Percentiles rank a stretch among this genome's conserved stretches.
phyloP scores from a whole-genome alignment of 2,113 vertebrate genomes.

The Erythrocercus mccallii region DNA sequence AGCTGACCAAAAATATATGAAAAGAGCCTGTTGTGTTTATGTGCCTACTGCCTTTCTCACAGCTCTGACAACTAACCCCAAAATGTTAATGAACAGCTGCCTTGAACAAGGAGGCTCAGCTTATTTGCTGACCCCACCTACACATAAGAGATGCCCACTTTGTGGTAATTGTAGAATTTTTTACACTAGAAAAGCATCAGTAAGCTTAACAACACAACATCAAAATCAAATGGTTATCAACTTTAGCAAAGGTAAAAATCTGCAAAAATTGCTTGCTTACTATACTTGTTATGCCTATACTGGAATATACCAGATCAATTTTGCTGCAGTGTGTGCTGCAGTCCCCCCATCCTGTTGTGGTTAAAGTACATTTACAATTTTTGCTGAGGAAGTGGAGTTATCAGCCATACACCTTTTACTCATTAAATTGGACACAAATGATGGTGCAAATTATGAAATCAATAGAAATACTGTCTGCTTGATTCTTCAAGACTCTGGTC shows the following conservation, averaged over 20 bases:
- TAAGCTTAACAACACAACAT: neutral
- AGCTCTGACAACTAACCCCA: neutral
- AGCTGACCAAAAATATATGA: neutral
- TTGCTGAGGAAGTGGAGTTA: neutral
- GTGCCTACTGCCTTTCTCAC: neutral
- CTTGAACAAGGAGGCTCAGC: neutral
- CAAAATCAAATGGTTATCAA: neutral
- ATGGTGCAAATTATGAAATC: neutral
- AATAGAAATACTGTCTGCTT: neutral
- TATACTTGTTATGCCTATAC: neutral
- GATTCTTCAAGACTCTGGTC: neutral
- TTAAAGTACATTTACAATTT: neutral
- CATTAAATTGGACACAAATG: neutral
- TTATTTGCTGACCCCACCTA: neutral
- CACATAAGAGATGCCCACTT: accelerated
- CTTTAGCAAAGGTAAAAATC: neutral
- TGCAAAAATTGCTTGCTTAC: neutral
- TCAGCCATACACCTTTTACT: neutral
- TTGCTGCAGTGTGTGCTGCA: neutral
- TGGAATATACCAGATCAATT: neutral
- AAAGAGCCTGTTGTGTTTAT: neutral
- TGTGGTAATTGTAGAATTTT: neutral
- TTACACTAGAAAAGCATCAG: neutral
- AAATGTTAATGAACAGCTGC: neutral
- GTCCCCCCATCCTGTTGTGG: neutral